Evolutionary conservation across 2,113 vertebrate species (phyloP), one percentile per base, ranked within the genome.

Genomic region (Junco hyemalis): DNA sequence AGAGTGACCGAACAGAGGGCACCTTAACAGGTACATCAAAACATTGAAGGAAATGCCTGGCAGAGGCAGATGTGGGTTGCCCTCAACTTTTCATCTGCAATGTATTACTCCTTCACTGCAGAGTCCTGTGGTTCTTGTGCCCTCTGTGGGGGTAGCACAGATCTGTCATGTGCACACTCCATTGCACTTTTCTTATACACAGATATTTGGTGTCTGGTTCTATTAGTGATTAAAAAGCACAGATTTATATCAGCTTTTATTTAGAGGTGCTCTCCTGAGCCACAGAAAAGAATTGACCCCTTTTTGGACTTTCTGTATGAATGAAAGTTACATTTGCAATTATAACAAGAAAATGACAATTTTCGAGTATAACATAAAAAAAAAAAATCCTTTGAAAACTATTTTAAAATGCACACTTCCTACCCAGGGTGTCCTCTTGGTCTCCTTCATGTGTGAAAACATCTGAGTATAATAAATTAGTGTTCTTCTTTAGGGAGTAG

Each of bases 81-180:
- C 26, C 26, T 71, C 33, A 35, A 0, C 64, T 63, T 64, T 38
- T 63, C 19, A 8, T 19, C 47, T 16, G 9, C 26, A 66, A 4
- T 7, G 50, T 3, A 11, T 38, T 15, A 3, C 19, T 51, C 29
- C 15, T 33, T 20, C 29, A 1, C 8, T 38, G 25, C 31, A 33
- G 14, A 51, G 44, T 14, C 29, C 35, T 44, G 38, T 6, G 44
- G 22, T 14, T 70, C 20, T 68, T n/a, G 19, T 44, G 48, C 20
- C 31, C 33, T 40, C 35, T 44, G 24, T 8, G 36, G 24, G 14
- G 1, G 4, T 6, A 25, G n/a, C 23, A 76, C 61, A 23, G 6
- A 33, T 57, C 24, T 44, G 12, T 25, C 6, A 0, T 5, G 16
- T 3, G 17, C 8, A 8, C 19, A 2, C 3, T 28, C 59, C 10